Evolutionary conservation across 2,888 invertebrate species (phyloP).

Genomic region (Chloroclystis v-ata): DNA sequence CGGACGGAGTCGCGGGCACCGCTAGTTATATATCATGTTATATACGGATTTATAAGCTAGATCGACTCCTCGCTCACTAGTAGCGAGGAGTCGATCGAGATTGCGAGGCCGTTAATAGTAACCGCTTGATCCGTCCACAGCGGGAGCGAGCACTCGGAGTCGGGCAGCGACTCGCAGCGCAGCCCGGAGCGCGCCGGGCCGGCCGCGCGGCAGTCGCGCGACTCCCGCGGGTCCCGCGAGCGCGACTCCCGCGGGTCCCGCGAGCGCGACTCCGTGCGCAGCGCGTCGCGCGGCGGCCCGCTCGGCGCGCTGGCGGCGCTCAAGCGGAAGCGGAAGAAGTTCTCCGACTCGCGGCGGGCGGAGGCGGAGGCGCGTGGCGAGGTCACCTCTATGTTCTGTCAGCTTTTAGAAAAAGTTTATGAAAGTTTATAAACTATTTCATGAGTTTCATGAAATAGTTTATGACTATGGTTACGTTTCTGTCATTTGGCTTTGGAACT

Average conservation of each 20-base stretch:
- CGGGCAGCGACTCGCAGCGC: conserved; percentile 51
- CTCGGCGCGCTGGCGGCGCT: conserved; percentile 84
- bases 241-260: conserved; percentile 29
- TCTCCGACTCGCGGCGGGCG: conserved; percentile 86
- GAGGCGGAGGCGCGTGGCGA: conserved; percentile 42
- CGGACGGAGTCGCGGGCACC: too few relatives aligned
- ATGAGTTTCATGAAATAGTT: too few relatives aligned
- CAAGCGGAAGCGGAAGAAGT: conserved; percentile 89
- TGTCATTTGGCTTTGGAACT: too few relatives aligned
- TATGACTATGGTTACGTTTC: too few relatives aligned
- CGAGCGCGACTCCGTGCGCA: conserved; percentile 37
- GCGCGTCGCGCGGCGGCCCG: conserved; percentile 55
- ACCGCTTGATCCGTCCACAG: conserved; percentile 39
- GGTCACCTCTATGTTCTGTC: too few relatives aligned
- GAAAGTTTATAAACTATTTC: too few relatives aligned
- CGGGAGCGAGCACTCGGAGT: conserved; percentile 82
- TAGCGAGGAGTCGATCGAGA: too few relatives aligned
- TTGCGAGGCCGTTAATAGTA: too few relatives aligned
- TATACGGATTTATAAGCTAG: too few relatives aligned
- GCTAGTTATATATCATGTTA: too few relatives aligned
- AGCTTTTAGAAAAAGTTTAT: too few relatives aligned
- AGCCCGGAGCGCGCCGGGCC: conserved; percentile 30
- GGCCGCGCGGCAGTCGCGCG: background rate
- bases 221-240: conserved; percentile 28
- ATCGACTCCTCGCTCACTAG: too few relatives aligned